Evolutionary conservation across 2,888 invertebrate genomes (phyloP), one percentile per base, ranked within the genome.

Genomic region (Troides aeacus): DNA sequence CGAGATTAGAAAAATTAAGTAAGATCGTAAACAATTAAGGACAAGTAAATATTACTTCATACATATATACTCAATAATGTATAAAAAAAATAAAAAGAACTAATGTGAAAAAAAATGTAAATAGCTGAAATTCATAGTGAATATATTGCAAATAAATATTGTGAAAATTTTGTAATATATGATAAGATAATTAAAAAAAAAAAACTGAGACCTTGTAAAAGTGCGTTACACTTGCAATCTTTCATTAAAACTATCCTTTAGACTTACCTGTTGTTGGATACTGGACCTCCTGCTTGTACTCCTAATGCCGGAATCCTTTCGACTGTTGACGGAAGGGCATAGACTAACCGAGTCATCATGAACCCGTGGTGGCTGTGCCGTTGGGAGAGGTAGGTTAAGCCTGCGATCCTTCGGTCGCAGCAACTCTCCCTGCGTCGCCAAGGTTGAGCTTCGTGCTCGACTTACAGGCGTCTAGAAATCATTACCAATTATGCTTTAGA

Each of bases 271-370:
- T 78, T 96, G 97, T 79, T 96, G 96, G 82, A 97, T 97, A 81
- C 97, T 97, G 78, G 97, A 97, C 71, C 97, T 93, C 5, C 97
- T 93, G 77, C 97, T 97, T 69, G 96, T 97, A 84, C 97, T 97
- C 77, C 96, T 94, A 71, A 97, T 97, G 17, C 97, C 97, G 1
- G 97, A 97, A 86, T 97, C 97, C 87, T 97, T 97, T 70, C 97
- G 94, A 77, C 97, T 97, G 79, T 96, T 96, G 66, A 96, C 94
- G 2, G 96, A 96, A 0, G 95, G 95, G 73, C 95, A 95, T 70
- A 95, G 94, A 84, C 96, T 96, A 74, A 95, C 89, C 69, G 94
- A 93, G 81, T 97, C 96, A 36, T 95, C 95, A 60, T 78, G 76
- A 5, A 83, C 79, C 0, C 89, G 80, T 0, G 79, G 74, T 1